Evolutionary conservation across 1,140 invertebrate genomes (phyloP).

Genomic region (Anoplolepis gracilipes): DNA sequence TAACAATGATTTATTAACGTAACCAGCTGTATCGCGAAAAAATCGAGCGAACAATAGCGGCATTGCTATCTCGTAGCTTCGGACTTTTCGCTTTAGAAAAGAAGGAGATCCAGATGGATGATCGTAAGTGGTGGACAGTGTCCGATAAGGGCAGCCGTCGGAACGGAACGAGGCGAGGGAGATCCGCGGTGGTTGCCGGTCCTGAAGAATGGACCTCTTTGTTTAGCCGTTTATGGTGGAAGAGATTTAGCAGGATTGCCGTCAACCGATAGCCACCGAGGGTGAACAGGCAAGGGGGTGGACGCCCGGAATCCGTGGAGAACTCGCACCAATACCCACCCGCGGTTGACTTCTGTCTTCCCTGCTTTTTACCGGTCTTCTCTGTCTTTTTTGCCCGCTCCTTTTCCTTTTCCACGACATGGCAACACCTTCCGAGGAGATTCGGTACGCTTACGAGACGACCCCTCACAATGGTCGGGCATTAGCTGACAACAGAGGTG

Average conservation of each 20-base stretch:
- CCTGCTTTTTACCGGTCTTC: conserved; percentile 58
- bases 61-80: conserved; percentile 59
- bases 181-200: conserved; percentile 48
- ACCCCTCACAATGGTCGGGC: conserved; percentile 79
- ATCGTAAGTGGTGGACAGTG: conserved; percentile 82
- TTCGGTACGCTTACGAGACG: conserved; percentile 77
- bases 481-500: conserved; percentile 85
- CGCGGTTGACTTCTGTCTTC: conserved; percentile 57
- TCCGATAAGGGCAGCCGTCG: conserved; percentile 79
- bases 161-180: conserved; percentile 31
- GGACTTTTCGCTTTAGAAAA: conserved; percentile 57
- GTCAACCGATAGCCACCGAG: conserved; percentile 80
- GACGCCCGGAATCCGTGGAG: conserved; percentile 64
- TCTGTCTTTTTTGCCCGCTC: not conserved
- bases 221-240: conserved; percentile 86
- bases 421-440: conserved; percentile 68
- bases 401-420: conserved; percentile 46
- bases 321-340: conserved; percentile 75
- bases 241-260: conserved; percentile 85
- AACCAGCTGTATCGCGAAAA: conserved; percentile 72
- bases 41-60: conserved; percentile 66
- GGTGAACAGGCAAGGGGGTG: conserved; percentile 53
- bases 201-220: conserved; percentile 85
- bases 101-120: conserved; percentile 84
- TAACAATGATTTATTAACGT: conserved; percentile 28